Conservation (phyloP, 2,888 invertebrate genomes). For the Drosophila mercatorum region DNA sequence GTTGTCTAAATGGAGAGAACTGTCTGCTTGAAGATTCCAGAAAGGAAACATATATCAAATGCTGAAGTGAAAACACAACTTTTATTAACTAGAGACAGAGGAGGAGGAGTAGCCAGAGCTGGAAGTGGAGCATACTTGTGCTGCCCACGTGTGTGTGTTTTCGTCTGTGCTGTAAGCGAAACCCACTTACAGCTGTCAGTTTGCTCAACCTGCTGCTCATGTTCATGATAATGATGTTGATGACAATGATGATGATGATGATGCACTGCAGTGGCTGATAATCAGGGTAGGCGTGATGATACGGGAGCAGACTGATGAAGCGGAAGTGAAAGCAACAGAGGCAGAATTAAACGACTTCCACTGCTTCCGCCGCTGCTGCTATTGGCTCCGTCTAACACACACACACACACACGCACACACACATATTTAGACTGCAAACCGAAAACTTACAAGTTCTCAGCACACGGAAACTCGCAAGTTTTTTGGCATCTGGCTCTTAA, state of each 20-base stretch:
- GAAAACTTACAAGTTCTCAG: slow-evolving; percentile 9
- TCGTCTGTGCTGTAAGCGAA: slow-evolving; percentile 47
- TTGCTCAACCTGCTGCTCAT: slow-evolving; percentile 33
- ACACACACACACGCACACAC: slow-evolving; percentile 6
- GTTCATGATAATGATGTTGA: slow-evolving; percentile 23
- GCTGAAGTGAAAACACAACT: slow-evolving; percentile 39
- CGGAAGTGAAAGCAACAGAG: slow-evolving; percentile 74
- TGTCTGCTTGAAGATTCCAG: slow-evolving; percentile 14
- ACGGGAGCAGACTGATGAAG: slow-evolving; percentile 67
- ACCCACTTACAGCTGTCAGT: slow-evolving; percentile 55
- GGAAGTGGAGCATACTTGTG: slow-evolving; percentile 47
- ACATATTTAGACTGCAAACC: slow-evolving; percentile 8
- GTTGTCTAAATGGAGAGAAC: slow-evolving; percentile 21
- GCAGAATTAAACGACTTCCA: slow-evolving; percentile 61
- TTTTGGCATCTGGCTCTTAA: slow-evolving; percentile 45
- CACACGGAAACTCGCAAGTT: slow-evolving; percentile 7
- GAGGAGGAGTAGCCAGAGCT: not conserved
- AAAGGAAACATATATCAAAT: slow-evolving; percentile 52
- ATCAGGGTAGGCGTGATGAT: slow-evolving; percentile 43
- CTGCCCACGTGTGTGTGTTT: slow-evolving; percentile 49
- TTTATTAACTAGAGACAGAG: slow-evolving; percentile 3
- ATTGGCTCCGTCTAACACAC: slow-evolving; percentile 15
- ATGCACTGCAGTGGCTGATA: slow-evolving; percentile 20
- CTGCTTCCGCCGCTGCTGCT: slow-evolving; percentile 18
- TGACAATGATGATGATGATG: slow-evolving; percentile 19